Conservation (phyloP, 2,113 vertebrate species). For the Cryptotis parvus region DNA sequence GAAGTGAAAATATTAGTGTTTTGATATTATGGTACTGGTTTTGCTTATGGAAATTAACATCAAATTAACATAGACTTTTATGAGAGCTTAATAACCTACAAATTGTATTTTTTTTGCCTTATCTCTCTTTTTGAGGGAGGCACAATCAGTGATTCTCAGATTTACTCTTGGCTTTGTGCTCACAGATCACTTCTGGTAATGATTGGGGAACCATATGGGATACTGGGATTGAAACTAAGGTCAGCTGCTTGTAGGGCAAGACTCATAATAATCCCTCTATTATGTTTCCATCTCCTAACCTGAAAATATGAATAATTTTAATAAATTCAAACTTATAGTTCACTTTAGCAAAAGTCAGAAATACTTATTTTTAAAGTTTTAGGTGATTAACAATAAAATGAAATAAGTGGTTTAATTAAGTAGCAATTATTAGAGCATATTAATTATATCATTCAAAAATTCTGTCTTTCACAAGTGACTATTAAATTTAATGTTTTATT, state of each 20-base stretch:
- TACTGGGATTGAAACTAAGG: too few relatives aligned
- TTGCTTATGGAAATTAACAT: neutral
- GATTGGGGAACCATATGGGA: too few relatives aligned
- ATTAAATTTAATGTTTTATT: neutral
- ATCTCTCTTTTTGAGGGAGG: too few relatives aligned
- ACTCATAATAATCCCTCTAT: too few relatives aligned
- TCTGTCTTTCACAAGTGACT: neutral
- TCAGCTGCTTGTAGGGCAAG: too few relatives aligned
- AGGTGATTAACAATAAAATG: neutral
- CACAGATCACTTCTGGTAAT: too few relatives aligned
- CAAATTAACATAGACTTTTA: neutral
- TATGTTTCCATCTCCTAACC: neutral
- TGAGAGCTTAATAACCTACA: neutral
- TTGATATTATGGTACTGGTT: constrained; percentile 16
- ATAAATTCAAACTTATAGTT: neutral
- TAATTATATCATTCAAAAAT: constrained; percentile 34
- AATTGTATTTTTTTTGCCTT: too few relatives aligned
- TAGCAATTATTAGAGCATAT: constrained; percentile 32
- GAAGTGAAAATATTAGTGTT: neutral
- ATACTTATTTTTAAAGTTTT: neutral
- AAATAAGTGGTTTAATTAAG: constrained; percentile 30
- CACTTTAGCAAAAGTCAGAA: neutral
- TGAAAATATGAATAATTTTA: constrained; percentile 1
- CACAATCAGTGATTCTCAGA: too few relatives aligned
- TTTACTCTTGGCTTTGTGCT: too few relatives aligned